A percentile compares a stretch with the other conserved stretches of the same genome.
These are phyloP conservation scores for Typhlichthys eigenmanni DNA, from an alignment of 2,797 vertebrate species.

Conservation along the genomic window DNA sequence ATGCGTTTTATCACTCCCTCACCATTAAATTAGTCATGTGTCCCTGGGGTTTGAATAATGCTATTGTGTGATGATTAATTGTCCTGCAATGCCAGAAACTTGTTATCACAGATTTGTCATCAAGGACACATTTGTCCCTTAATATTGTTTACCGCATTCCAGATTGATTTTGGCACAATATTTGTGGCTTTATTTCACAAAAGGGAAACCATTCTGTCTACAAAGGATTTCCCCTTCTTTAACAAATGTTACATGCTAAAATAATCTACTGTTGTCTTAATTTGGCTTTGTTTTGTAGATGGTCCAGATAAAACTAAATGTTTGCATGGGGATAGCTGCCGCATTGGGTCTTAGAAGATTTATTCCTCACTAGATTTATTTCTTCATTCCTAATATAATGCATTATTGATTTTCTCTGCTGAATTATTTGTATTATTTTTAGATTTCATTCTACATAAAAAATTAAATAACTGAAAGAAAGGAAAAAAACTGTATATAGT, in stretches of 20 bases:
- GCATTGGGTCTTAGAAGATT: background rate
- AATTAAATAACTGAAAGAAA: too few relatives aligned
- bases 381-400: background rate
- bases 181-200: constrained; percentile 65
- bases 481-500: too few relatives aligned
- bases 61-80: constrained; percentile 50
- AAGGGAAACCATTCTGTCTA: constrained; percentile 75
- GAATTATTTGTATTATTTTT: too few relatives aligned
- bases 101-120: constrained; percentile 47
- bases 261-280: constrained; percentile 42
- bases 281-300: constrained; percentile 19
- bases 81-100: constrained; percentile 37
- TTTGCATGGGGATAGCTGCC: constrained; percentile 18
- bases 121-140: constrained; percentile 50
- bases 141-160: constrained; percentile 67
- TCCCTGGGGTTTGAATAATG: constrained; percentile 48
- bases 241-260: constrained; percentile 53
- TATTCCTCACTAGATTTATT: background rate
- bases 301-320: background rate
- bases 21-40: constrained; percentile 26
- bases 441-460: too few relatives aligned
- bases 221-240: constrained; percentile 72
- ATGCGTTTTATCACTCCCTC: constrained; percentile 34
- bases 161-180: constrained; percentile 68
- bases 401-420: too few relatives aligned